These are phyloP conservation scores for Telmatherina bonti DNA, from an alignment of 2,797 vertebrate genomes.

Conservation along the genomic window DNA sequence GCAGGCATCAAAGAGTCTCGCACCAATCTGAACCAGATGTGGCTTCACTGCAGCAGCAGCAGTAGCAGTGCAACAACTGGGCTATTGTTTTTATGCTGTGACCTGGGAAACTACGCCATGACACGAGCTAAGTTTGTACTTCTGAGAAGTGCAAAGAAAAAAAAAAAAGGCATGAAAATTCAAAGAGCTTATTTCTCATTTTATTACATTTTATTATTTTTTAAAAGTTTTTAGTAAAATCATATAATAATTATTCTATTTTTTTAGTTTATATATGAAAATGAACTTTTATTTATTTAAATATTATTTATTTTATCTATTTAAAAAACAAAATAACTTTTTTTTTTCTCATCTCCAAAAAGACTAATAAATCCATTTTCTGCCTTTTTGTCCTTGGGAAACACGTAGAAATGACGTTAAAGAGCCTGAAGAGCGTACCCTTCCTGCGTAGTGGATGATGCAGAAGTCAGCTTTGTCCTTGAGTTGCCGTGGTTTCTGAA, in stretches of 20 bases:
- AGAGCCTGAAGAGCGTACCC: conserved; percentile 78
- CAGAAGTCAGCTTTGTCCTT: conserved; percentile 99
- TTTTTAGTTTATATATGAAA: too few species aligned
- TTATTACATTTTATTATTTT: too few species aligned
- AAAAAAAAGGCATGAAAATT: background rate
- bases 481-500: conserved; percentile 97
- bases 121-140: conserved; percentile 28
- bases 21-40: conserved; percentile 79
- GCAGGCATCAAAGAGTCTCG: conserved; percentile 49
- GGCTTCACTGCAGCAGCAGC: conserved; percentile 51
- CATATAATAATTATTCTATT: too few species aligned
- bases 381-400: background rate
- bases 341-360: background rate
- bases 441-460: conserved; percentile 97
- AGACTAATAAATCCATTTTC: background rate
- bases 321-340: too few species aligned
- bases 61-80: conserved; percentile 65
- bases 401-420: background rate
- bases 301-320: too few species aligned
- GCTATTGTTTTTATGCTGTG: conserved; percentile 69
- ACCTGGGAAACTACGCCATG: conserved; percentile 50
- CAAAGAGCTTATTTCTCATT: too few species aligned
- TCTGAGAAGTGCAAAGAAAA: conserved; percentile 12
- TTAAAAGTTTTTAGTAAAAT: too few species aligned
- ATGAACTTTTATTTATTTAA: too few species aligned